Evolutionary conservation across 1,140 invertebrate genomes (phyloP), one percentile per base, ranked within the genome.

Genomic region (Penaeus indicus): DNA sequence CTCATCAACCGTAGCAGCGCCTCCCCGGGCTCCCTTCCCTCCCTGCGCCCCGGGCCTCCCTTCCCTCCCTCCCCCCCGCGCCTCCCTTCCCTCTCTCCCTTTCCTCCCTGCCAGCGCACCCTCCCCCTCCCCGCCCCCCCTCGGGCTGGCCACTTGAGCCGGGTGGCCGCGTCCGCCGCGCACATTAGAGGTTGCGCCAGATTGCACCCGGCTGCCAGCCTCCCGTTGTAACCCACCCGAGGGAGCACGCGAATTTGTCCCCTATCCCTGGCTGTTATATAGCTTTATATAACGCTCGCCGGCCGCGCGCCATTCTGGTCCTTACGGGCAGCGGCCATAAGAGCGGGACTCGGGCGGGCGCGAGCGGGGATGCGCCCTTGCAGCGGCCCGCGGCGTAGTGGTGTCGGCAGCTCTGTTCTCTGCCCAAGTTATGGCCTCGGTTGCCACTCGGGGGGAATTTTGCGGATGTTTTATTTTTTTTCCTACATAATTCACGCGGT

Each of bases 321-420:
- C 27, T 77, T 47, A 32, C 42, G 42, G 63, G 32, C 63, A 8
- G 63, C 13, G 25, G 63, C 3, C 19, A 60, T 13, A 78, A 18
- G 69, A 7, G 54, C 54, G 54, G 54, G 54, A 54, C 16, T 54
- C 11, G 54, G 16, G 54, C 54, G 8, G 54, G 54, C 16, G 54
- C 0, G 54, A 54, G 54, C 54, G 54, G 72, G 84, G 27, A 38
- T 86, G 10, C 85, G 85, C 63, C 77, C 75, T 13, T 86, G 54
- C 21, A 32, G 22, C 78, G 13, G 3, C 75, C 18, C 72, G 60
- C 25, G 63, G 78, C 85, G 85, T 87, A 87, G 75, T 87, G 85
- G 78, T 87, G 85, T 87, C 85, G 85, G 85, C 85, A 87, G 85
- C 85, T 87, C 85, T 87, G 85, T 87, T 87, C 85, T 87, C 85